These are phyloP conservation scores for Incurvaria masculella DNA, from an alignment of 2,888 invertebrate species.

Conservation along the genomic window DNA sequence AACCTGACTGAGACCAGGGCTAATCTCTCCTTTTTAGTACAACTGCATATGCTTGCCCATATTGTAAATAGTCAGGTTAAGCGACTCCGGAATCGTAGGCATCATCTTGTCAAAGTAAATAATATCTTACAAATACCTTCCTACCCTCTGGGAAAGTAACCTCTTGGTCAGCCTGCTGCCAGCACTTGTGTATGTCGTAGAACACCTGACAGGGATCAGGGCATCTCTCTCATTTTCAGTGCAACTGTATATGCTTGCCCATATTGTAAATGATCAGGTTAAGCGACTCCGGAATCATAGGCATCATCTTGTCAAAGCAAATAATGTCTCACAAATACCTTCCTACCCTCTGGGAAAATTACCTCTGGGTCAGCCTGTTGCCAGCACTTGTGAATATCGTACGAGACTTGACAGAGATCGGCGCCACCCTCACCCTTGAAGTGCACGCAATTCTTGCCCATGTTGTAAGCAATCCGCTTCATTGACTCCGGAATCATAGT, in stretches of 20 bases:
- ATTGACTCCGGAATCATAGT: slow-evolving; percentile 20
- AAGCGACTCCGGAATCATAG: slow-evolving; percentile 21
- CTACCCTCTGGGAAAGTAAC: too few species aligned
- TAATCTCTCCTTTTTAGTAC: too few species aligned
- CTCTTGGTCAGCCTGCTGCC: slow-evolving; percentile 23
- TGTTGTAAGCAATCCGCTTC: slow-evolving; percentile 21
- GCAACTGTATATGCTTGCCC: slow-evolving; percentile 22
- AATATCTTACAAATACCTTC: too few species aligned
- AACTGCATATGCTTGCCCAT: too few species aligned
- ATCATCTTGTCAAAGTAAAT: too few species aligned
- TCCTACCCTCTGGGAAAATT: too few species aligned
- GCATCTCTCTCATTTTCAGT: slow-evolving; percentile 22
- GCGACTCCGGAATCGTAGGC: too few species aligned
- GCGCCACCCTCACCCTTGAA: slow-evolving; percentile 22
- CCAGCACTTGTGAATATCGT: slow-evolving; percentile 23
- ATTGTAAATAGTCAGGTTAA: too few species aligned
- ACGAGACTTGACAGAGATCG: slow-evolving; percentile 22
- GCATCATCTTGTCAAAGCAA: slow-evolving; percentile 22
- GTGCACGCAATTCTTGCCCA: slow-evolving; percentile 23
- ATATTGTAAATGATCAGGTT: slow-evolving; percentile 21
- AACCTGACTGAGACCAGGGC: too few species aligned
- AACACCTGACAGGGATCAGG: slow-evolving; percentile 22
- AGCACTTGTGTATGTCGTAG: slow-evolving; percentile 22
- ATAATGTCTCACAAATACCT: too few species aligned
- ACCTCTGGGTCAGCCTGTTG: slow-evolving; percentile 23